Percentiles rank a stretch among this genome's conserved stretches.
Conservation (phyloP, 2,888 invertebrate species). For the Pemphredon lugubris region DNA sequence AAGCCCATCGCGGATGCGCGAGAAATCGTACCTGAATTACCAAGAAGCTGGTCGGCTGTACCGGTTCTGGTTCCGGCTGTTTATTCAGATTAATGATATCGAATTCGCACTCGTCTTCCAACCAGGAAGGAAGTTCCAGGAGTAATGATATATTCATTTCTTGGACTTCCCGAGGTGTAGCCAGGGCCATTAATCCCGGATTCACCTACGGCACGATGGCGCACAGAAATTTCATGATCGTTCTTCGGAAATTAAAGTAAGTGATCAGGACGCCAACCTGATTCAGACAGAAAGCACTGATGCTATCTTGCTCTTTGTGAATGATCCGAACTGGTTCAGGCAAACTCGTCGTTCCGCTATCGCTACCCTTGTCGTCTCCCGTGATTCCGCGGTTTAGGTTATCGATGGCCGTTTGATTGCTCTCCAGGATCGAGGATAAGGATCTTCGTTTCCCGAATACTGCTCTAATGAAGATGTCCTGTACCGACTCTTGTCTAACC, state of each 20-base stretch:
- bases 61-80: slow-evolving; percentile 86
- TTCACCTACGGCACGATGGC: slow-evolving; percentile 83
- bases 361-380: slow-evolving; percentile 78
- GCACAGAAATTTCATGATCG: slow-evolving; percentile 1
- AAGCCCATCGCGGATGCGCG: neutral
- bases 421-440: slow-evolving; percentile 82
- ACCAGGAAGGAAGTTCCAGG: slow-evolving; percentile 95
- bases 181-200: slow-evolving; percentile 92
- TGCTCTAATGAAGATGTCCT: slow-evolving; percentile 96
- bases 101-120: slow-evolving; percentile 98
- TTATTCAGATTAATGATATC: slow-evolving; percentile 93
- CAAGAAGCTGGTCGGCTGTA: slow-evolving; percentile 92
- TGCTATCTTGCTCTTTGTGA: slow-evolving; percentile 99
- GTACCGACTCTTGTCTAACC: slow-evolving; percentile 95
- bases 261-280: too few relatives aligned
- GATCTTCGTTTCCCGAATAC: slow-evolving; percentile 92
- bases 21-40: slow-evolving; percentile 88
- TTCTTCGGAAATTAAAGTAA: too few relatives aligned
- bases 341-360: slow-evolving; percentile 80
- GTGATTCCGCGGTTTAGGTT: slow-evolving; percentile 71
- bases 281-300: slow-evolving; percentile 98
- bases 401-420: slow-evolving; percentile 75
- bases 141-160: slow-evolving; percentile 98
- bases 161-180: slow-evolving; percentile 97
- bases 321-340: slow-evolving; percentile 96